These are phyloP conservation scores for Pelobates cultripes DNA, from an alignment of 2,797 vertebrate species.

Conservation along the genomic window DNA sequence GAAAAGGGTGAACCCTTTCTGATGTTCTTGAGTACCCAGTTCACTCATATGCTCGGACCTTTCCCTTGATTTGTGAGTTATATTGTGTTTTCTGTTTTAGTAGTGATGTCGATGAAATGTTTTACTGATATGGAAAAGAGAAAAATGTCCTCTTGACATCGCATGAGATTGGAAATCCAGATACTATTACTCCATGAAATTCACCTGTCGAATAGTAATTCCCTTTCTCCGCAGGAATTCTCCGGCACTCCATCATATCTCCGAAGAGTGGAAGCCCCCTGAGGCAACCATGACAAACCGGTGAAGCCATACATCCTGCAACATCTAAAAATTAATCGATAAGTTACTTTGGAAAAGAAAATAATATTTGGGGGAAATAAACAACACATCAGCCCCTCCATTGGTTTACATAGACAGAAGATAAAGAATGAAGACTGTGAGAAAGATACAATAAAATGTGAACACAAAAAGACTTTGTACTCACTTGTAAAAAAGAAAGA, in stretches of 20 bases:
- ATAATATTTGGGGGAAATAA: no score
- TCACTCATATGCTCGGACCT: neutral
- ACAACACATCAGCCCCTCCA: no score
- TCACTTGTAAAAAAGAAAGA: no score
- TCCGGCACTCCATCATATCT: neutral
- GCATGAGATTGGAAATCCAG: neutral
- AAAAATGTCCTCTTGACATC: neutral
- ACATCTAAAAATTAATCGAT: neutral
- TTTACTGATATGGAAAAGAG: neutral
- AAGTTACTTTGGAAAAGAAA: no score
- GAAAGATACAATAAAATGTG: no score
- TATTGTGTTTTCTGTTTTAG: neutral
- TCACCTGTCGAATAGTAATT: neutral
- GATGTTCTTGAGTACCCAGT: neutral
- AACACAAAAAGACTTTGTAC: no score
- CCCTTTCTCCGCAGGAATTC: neutral
- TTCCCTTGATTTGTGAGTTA: neutral
- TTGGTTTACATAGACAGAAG: no score
- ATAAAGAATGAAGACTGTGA: no score
- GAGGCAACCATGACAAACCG: neutral
- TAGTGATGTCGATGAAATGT: neutral
- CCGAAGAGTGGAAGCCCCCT: neutral
- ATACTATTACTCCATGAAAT: constrained; percentile 3
- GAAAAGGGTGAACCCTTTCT: neutral
- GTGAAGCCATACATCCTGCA: neutral